Percentiles rank a stretch among this genome's conserved stretches.
Conservation (phyloP, 2,113 vertebrate species). For the Tupaia chinensis region DNA sequence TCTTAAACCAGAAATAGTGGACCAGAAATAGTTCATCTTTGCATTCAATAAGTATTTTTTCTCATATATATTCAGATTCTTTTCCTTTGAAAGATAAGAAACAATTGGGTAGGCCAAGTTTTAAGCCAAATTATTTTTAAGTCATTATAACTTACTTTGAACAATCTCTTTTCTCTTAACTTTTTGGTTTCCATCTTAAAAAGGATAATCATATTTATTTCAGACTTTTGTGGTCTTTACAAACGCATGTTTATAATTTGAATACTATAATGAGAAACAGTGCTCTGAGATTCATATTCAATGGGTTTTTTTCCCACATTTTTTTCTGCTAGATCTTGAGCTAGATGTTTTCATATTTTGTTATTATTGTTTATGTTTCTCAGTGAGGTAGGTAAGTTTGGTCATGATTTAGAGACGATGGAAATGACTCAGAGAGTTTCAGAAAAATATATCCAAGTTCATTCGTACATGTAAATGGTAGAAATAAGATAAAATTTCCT, state of each 20-base stretch:
- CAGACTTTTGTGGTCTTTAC: not conserved
- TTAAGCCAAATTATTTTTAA: slow-evolving; percentile 2
- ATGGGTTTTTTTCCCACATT: not conserved
- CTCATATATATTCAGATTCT: not conserved
- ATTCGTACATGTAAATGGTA: not conserved
- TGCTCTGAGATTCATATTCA: not conserved
- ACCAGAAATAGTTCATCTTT: not conserved
- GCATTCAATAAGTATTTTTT: not conserved
- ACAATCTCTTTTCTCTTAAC: not conserved
- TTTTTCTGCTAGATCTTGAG: not conserved
- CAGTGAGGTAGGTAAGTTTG: not conserved
- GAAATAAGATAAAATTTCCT: slow-evolving; percentile 10
- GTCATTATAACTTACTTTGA: not conserved
- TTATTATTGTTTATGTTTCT: not conserved
- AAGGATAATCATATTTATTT: not conserved
- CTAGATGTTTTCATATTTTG: not conserved
- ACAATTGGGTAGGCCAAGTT: not conserved
- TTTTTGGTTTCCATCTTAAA: slow-evolving; percentile 9
- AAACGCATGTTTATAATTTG: slow-evolving; percentile 37
- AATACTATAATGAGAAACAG: slow-evolving; percentile 14
- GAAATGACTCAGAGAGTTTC: not conserved
- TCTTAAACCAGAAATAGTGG: not conserved
- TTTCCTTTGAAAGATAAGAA: not conserved
- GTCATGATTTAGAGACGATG: not conserved
- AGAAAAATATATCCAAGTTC: not conserved